A percentile compares a stretch with the other conserved stretches of the same genome.
Conservation (phyloP, 2,797 vertebrate species). For the Rhabdomys pumilio region DNA sequence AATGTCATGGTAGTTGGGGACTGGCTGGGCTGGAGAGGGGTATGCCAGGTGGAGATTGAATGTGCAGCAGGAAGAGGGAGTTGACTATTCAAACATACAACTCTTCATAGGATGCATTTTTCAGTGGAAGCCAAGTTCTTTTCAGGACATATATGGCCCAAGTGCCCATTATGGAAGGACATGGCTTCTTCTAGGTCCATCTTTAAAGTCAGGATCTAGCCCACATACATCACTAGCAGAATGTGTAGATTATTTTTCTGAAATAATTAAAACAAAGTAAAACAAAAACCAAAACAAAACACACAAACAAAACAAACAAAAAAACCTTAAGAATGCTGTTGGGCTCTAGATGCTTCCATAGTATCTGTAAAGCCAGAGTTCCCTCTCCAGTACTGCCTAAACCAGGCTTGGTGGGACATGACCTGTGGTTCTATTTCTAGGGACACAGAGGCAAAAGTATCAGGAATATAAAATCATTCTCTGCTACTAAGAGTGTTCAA, state of each 20-base stretch:
- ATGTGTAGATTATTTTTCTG: background rate
- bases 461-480: background rate
- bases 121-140: background rate
- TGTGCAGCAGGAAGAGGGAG: background rate
- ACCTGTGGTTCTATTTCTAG: background rate
- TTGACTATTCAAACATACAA: background rate
- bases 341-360: background rate
- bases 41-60: background rate
- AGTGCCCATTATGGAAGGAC: too few relatives aligned
- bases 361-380: background rate
- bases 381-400: too few relatives aligned
- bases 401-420: too few relatives aligned
- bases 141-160: accelerated
- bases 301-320: background rate
- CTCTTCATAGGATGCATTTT: background rate
- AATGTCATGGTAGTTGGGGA: too few relatives aligned
- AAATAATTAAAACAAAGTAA: background rate
- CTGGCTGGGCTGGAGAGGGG: background rate
- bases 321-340: background rate
- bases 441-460: background rate
- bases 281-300: background rate
- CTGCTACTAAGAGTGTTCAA: background rate
- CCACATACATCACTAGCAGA: background rate
- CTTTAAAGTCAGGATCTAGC: background rate
- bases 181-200: background rate